Conservation (phyloP, 2,888 invertebrate genomes). For the Acleris holmiana region DNA sequence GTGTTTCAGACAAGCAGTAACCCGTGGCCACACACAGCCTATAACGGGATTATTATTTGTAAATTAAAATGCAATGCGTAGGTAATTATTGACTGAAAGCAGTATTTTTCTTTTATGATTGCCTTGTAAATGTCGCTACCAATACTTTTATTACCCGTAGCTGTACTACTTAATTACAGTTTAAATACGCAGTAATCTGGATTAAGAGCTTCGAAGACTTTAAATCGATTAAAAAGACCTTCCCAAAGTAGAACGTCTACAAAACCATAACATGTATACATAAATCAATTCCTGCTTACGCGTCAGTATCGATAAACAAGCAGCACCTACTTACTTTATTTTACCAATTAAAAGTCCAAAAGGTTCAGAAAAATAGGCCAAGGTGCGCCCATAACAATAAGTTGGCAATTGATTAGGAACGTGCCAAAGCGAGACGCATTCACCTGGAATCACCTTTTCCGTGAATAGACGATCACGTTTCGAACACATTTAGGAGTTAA, state of each 20-base stretch:
- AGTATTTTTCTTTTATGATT: slow-evolving; percentile 16
- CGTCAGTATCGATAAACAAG: no score
- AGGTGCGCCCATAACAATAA: slow-evolving; percentile 52
- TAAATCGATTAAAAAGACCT: slow-evolving; percentile 5
- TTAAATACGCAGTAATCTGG: slow-evolving; percentile 20
- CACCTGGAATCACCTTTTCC: slow-evolving; percentile 64
- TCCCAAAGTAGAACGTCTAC: neutral
- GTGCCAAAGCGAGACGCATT: slow-evolving; percentile 71
- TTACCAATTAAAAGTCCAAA: no score
- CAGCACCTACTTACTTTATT: no score
- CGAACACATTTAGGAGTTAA: slow-evolving; percentile 60
- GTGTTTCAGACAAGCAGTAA: slow-evolving; percentile 9
- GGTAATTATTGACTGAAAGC: slow-evolving; percentile 24
- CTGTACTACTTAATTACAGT: slow-evolving; percentile 19
- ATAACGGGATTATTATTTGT: slow-evolving; percentile 6
- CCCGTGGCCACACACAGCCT: slow-evolving; percentile 24
- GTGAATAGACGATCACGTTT: slow-evolving; percentile 60
- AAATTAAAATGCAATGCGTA: slow-evolving; percentile 11
- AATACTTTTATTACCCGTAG: slow-evolving; percentile 9
- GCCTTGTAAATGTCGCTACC: slow-evolving; percentile 15
- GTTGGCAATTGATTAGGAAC: slow-evolving; percentile 61
- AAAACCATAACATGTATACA: no score
- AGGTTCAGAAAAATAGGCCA: slow-evolving; percentile 41
- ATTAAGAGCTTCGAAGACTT: neutral
- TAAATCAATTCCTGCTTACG: no score